Conservation (phyloP, 1,140 invertebrate species). For the Diorhabda elongata region DNA sequence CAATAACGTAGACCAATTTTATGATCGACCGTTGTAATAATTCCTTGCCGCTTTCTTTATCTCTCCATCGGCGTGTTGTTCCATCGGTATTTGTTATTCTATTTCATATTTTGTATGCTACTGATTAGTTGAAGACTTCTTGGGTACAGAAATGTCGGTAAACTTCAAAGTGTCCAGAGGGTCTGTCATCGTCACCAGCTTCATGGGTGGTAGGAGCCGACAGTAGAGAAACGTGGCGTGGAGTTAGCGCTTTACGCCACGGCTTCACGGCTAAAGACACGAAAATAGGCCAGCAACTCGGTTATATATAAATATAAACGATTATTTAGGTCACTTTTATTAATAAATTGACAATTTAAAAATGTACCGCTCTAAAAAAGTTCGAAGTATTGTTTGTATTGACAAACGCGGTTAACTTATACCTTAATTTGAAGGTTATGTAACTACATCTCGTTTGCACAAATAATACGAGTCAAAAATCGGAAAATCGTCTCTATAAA, state of each 20-base stretch:
- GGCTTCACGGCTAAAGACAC: constrained; percentile 21
- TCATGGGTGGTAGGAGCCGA: constrained; percentile 51
- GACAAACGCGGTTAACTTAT: too few species aligned
- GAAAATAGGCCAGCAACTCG: background rate
- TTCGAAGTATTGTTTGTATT: too few species aligned
- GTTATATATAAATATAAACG: too few species aligned
- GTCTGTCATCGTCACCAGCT: constrained; percentile 50
- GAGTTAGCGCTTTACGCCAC: constrained; percentile 45
- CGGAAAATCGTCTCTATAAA: too few species aligned
- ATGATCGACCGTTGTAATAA: constrained; percentile 27
- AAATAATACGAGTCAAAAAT: too few species aligned
- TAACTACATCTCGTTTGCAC: too few species aligned
- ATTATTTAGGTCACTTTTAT: too few species aligned
- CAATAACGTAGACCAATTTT: constrained; percentile 28
- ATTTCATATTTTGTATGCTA: constrained; percentile 37
- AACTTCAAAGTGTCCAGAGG: constrained; percentile 43
- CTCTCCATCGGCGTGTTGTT: constrained; percentile 27
- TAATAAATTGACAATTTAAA: too few species aligned
- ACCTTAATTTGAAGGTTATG: too few species aligned
- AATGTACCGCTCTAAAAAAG: too few species aligned
- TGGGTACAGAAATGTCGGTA: constrained; percentile 33
- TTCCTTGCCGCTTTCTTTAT: constrained; percentile 17
- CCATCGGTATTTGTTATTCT: constrained; percentile 35
- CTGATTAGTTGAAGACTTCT: constrained; percentile 33
- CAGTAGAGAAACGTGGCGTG: constrained; percentile 41